Evolutionary conservation across 1,140 invertebrate species (phyloP).

Genomic region (Cotesia vestalis): DNA sequence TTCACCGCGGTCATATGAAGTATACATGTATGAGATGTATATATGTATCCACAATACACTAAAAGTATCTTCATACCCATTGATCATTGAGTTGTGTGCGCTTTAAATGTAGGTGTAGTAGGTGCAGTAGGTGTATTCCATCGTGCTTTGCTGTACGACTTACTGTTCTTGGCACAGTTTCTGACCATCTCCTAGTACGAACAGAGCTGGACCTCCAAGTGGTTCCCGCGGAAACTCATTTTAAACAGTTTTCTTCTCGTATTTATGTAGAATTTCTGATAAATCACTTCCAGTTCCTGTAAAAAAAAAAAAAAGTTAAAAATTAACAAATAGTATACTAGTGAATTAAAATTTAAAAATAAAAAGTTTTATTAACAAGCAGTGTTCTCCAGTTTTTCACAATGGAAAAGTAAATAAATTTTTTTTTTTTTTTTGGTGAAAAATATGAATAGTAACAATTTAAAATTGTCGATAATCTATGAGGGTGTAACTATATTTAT

Average conservation of each 20-base stretch:
- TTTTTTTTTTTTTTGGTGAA: too few relatives aligned
- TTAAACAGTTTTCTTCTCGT: background rate
- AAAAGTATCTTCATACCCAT: slow-evolving; percentile 1
- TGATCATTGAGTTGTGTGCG: slow-evolving; percentile 10
- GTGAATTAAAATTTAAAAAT: too few relatives aligned
- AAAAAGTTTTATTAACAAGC: background rate
- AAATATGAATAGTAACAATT: background rate
- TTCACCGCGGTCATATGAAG: background rate
- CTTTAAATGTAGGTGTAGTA: slow-evolving; percentile 14
- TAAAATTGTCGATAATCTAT: slow-evolving; percentile 14
- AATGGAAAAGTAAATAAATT: slow-evolving; percentile 5
- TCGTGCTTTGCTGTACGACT: slow-evolving; percentile 37
- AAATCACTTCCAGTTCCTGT: too few relatives aligned
- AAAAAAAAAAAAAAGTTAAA: too few relatives aligned
- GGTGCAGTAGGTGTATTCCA: slow-evolving; percentile 34
- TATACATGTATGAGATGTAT: background rate
- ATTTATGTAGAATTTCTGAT: background rate
- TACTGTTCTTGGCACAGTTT: slow-evolving; percentile 61
- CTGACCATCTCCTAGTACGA: slow-evolving; percentile 56
- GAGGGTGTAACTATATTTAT: slow-evolving; percentile 40
- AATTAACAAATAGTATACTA: too few relatives aligned
- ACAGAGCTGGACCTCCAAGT: slow-evolving; percentile 42
- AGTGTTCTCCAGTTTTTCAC: background rate
- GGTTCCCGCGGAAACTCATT: slow-evolving; percentile 7
- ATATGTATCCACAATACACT: too few relatives aligned